These are phyloP conservation scores for Drosophila nr. fundita DNA, from an alignment of 2,888 invertebrate genomes.

Conservation along the genomic window DNA sequence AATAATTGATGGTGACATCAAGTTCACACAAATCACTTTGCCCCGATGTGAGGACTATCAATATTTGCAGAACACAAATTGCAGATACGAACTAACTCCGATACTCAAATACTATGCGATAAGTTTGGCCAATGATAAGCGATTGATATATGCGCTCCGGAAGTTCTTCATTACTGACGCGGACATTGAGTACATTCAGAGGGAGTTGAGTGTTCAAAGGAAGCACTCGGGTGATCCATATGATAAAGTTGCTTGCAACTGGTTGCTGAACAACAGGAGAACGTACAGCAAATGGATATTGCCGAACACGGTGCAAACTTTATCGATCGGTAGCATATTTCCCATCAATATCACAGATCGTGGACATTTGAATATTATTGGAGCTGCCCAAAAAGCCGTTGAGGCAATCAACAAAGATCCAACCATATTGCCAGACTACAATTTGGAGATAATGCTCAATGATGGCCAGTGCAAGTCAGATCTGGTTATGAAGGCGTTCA, in stretches of 20 bases:
- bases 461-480: conserved; percentile 90
- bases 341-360: conserved; percentile 87
- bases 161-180: conserved; percentile 61
- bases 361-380: conserved; percentile 86
- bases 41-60: conserved; percentile 87
- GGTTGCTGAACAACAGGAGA: conserved; percentile 86
- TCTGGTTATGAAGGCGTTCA: conserved; percentile 90
- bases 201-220: conserved; percentile 31
- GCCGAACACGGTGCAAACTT: conserved; percentile 51
- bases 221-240: conserved; percentile 36
- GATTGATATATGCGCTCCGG: conserved; percentile 61
- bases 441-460: conserved; percentile 86
- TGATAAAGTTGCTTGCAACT: conserved; percentile 87
- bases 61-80: conserved; percentile 83
- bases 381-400: conserved; percentile 88
- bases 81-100: conserved; percentile 89
- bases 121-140: conserved; percentile 85
- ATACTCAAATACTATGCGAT: conserved; percentile 89
- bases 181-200: conserved; percentile 39
- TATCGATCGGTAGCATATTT: conserved; percentile 85
- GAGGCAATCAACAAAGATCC: conserved; percentile 87
- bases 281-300: conserved; percentile 86
- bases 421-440: conserved; percentile 87
- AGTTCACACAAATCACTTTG: conserved; percentile 87
- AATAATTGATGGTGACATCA: conserved; percentile 86